A percentile compares a stretch with the other conserved stretches of the same genome.
Evolutionary conservation across 2,113 vertebrate species (phyloP).

Genomic region (Orcinus orca): DNA sequence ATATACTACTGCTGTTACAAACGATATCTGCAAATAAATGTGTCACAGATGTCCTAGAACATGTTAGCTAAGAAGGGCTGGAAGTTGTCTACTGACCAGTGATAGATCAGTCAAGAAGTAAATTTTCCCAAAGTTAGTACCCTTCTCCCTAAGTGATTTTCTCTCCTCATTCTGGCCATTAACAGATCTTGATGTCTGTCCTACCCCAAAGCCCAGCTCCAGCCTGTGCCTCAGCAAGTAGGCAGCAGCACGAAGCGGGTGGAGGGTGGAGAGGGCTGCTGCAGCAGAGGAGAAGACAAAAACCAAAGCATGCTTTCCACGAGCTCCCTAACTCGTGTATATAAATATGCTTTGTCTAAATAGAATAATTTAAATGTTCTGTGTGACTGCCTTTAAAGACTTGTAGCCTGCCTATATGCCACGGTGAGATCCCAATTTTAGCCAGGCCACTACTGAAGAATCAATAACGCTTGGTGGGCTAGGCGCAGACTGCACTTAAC

Average conservation of each 20-base stretch:
- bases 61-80: neutral
- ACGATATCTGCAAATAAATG: neutral
- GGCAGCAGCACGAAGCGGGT: neutral
- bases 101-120: neutral
- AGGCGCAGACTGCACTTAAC: neutral
- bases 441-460: neutral
- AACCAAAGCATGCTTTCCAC: neutral
- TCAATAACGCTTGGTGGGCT: neutral
- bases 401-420: neutral
- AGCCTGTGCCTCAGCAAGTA: neutral
- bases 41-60: neutral
- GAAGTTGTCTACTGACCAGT: neutral
- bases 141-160: neutral
- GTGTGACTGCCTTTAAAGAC: neutral
- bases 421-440: neutral
- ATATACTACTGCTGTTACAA: neutral
- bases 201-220: neutral
- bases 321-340: neutral
- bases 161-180: neutral
- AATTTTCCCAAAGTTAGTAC: neutral
- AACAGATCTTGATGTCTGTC: neutral
- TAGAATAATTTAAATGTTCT: neutral
- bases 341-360: neutral
- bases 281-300: neutral
- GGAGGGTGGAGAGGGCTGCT: accelerated